Evolutionary conservation across 2,797 vertebrate species (phyloP), one percentile per base, ranked within the genome.

Genomic region (Paramormyrops hopkinsi): DNA sequence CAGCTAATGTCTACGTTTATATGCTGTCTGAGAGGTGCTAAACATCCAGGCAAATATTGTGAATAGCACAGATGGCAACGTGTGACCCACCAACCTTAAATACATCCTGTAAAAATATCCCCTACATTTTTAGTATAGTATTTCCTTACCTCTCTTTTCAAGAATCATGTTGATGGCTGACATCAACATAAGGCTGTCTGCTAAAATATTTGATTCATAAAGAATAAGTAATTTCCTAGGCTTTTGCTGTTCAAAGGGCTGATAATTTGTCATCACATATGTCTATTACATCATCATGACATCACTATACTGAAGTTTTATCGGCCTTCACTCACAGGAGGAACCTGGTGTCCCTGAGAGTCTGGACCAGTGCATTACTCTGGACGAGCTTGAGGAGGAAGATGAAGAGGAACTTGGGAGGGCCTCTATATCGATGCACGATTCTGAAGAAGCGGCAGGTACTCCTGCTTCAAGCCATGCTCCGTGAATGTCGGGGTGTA

Each of bases 361-460:
- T 54, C 91, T 95, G 87, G 93, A 95, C 50, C 92, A 93, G 91
- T 94, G 92, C 90, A 95, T 96, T 90, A 95, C 94, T 41, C 91
- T 95, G 90, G 96, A 96, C 48, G 94, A 96, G 54, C 83, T 96
- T 2, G 53, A 29, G 1, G 92, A 92, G 4, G 93, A 94, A 1
- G 89, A 91, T 1, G 76, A 90, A 8, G 88, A 73, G 29, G 82
- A 65, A 33, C 46, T 37, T 17, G 29, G 22, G 8, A 19, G 22
- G 44, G 48, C 29, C 9, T 14, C 48, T n/a, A 4, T 3, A 12
- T 51, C 22, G 1, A 17, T 51, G 48, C 22, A 4, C 4, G 14
- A 12, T 17, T 50, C 54, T 51, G 59, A 69, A 14, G 54, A 22
- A 53, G 17, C n/a, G 1, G 41, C 37, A 33, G 88, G 88, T 89